Evolutionary conservation across 2,888 invertebrate genomes (phyloP), one percentile per base, ranked within the genome.

Genomic region (Orthosia gracilis): DNA sequence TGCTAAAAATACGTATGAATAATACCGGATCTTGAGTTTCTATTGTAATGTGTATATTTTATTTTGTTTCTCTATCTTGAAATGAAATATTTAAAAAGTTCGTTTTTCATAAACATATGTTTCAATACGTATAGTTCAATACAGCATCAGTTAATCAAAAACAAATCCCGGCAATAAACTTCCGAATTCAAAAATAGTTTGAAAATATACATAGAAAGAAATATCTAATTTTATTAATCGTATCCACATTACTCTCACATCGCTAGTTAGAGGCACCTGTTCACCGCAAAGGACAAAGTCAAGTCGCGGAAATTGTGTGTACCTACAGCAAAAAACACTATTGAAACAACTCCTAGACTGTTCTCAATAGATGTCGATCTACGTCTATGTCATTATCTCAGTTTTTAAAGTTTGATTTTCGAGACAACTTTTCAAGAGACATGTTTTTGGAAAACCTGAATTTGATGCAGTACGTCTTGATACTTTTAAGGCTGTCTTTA

Each of bases 301-400:
- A 85, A 85, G 88, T 91, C 88, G 90, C 91, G 91, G 93, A 94
- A 93, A 94, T 90, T 87, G 88, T 86, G 85, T 88, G 70, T 69
- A 69, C 61, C 61, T 71, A 66, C 68, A 76, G 86, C 90, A 93
- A 93, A 93, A 94, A 93, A 92, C 84, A 86, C 77, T 84, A 87
- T 90, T 89, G 89, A 89, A 90, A 85, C 87, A 84, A 82, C 82
- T 88, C 76, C 72, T 77, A 81, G 78, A 80, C 72, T 74, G 79
- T 74, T 77, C 59, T 73, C 69, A 74, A 83, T 82, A 67, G 69
- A 76, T 75, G 70, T 31, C 50, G 63, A 61, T 65, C 75, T 67
- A 0, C 40, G n/a, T 15, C 23, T 58, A 61, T 66, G 75, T 73
- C 62, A 59, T 7, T 72, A 47, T 62, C 54, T 26, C 54, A 17